These are phyloP conservation scores for Philhelius pedissequus DNA, from an alignment of 2,888 invertebrate genomes.

Conservation along the genomic window DNA sequence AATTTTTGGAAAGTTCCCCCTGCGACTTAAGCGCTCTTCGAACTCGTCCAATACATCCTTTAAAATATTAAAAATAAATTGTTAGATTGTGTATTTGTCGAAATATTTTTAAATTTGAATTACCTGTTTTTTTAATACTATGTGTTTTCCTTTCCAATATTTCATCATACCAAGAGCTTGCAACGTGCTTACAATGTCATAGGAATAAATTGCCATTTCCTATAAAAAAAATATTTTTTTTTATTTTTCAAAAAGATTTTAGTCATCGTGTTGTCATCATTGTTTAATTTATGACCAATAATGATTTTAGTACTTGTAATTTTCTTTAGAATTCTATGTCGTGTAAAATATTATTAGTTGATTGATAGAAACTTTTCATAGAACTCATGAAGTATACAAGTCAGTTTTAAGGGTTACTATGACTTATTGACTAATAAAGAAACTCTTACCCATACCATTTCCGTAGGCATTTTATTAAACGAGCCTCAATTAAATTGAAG, in stretches of 20 bases:
- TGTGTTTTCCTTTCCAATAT: constrained; percentile 99
- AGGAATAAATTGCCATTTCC: constrained; percentile 97
- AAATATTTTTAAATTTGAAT: constrained; percentile 69
- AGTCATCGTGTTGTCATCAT: no score
- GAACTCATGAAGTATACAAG: no score
- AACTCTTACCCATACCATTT: no score
- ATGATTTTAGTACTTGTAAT: no score
- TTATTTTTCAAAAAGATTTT: background rate
- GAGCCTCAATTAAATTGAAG: no score
- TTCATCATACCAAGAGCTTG: constrained; percentile 98
- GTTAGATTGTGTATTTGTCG: background rate
- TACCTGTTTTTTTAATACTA: constrained; percentile 95
- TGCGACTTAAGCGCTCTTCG: constrained; percentile 88
- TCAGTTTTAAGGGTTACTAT: no score
- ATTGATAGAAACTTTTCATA: no score
- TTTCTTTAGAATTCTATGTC: no score
- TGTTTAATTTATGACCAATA: no score
- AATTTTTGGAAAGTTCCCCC: constrained; percentile 91
- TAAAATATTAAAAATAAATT: background rate
- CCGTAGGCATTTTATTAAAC: no score
- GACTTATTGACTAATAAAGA: no score
- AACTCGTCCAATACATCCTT: constrained; percentile 97
- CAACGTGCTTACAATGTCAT: constrained; percentile 98
- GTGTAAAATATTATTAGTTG: no score
- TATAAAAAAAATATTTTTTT: constrained; percentile 80